phyloP scores from a whole-genome alignment of 2,888 invertebrate species.

The Volucella inflata region DNA sequence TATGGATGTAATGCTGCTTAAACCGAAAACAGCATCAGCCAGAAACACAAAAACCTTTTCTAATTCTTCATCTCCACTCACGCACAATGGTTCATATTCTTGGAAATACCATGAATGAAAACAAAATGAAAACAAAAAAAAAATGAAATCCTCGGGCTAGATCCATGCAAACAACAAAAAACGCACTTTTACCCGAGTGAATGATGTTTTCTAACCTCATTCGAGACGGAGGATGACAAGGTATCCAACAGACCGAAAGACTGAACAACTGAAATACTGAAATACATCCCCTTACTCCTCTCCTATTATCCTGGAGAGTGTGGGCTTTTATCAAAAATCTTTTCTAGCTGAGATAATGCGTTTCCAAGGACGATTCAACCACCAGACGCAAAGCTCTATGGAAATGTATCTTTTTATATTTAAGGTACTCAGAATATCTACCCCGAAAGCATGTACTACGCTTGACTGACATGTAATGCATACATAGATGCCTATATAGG shows the following conservation, averaged over 20 bases:
- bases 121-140: not conserved
- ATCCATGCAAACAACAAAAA: constrained; percentile 28
- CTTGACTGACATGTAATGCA: constrained; percentile 37
- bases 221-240: not conserved
- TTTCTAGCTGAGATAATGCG: constrained; percentile 54
- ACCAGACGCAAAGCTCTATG: constrained; percentile 36
- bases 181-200: constrained; percentile 5
- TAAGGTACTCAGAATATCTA: too few relatives aligned
- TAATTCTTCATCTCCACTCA: not conserved
- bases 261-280: too few relatives aligned
- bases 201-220: constrained; percentile 10
- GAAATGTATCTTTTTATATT: not conserved
- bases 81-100: not conserved
- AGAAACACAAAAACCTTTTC: too few relatives aligned
- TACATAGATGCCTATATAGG: too few relatives aligned
- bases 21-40: too few relatives aligned
- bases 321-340: constrained; percentile 39
- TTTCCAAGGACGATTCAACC: constrained; percentile 35
- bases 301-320: too few relatives aligned
- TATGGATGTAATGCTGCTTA: not conserved
- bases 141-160: constrained; percentile 22
- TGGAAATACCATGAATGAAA: not conserved
- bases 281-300: not conserved
- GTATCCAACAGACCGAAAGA: constrained; percentile 5
- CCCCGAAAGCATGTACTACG: constrained; percentile 14